phyloP scores from a whole-genome alignment of 2,888 invertebrate species.

The Lasioglossum marginatum region DNA sequence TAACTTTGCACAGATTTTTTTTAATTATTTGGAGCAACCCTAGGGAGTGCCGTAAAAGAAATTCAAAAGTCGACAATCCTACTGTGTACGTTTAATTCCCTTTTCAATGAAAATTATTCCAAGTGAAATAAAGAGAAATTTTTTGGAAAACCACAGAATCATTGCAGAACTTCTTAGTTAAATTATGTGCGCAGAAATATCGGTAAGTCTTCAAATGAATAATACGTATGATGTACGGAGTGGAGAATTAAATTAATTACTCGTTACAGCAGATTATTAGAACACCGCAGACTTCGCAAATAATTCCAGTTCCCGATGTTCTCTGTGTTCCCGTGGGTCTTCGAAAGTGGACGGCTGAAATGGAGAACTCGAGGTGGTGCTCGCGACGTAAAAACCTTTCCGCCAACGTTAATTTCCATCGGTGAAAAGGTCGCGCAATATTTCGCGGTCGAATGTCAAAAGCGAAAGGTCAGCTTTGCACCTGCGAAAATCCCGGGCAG shows the following conservation, averaged over 20 bases:
- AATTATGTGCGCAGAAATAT: neutral
- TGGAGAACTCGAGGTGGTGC: constrained; percentile 21
- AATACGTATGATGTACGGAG: neutral
- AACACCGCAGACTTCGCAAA: neutral
- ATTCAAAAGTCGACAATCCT: no score
- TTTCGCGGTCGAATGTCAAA: constrained; percentile 14
- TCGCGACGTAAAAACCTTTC: constrained; percentile 26
- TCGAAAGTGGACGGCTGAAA: neutral
- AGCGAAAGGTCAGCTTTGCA: constrained; percentile 38
- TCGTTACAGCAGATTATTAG: no score
- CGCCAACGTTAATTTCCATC: constrained; percentile 45
- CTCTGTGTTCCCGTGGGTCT: no score
- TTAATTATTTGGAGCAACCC: no score
- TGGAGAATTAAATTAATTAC: neutral
- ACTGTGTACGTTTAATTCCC: no score
- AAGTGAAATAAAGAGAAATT: no score
- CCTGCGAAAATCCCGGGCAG: constrained; percentile 5
- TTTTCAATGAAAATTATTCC: no score
- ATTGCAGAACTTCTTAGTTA: no score
- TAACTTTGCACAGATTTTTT: no score
- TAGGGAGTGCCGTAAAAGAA: no score
- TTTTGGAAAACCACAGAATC: no score
- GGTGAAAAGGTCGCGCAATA: constrained; percentile 44
- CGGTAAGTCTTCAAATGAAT: neutral
- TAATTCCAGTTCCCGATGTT: neutral